phyloP scores from a whole-genome alignment of 1,140 invertebrate species.

The Hylaeus anthracinus region DNA sequence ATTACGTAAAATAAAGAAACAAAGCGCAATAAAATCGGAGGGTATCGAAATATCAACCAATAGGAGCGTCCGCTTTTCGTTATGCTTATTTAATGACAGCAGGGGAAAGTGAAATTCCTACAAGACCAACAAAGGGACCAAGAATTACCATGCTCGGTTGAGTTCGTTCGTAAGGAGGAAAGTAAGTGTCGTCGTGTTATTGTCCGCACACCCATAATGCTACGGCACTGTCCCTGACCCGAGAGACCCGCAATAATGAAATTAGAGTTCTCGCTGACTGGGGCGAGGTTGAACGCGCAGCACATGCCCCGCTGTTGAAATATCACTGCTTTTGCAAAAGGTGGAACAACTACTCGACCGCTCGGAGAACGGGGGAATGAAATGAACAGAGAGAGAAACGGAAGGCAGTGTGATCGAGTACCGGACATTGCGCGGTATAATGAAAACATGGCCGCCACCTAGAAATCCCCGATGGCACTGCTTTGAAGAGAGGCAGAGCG shows the following conservation, averaged over 20 bases:
- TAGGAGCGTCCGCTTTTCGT: too few relatives aligned
- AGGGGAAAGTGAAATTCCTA: too few relatives aligned
- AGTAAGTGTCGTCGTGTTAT: slow-evolving; percentile 13
- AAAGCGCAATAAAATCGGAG: too few relatives aligned
- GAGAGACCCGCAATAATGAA: slow-evolving; percentile 68
- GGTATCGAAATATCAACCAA: too few relatives aligned
- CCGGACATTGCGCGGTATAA: slow-evolving; percentile 72
- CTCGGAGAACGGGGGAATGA: slow-evolving; percentile 33
- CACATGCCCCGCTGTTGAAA: slow-evolving; percentile 66
- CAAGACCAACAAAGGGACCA: too few relatives aligned
- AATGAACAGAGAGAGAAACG: slow-evolving; percentile 50
- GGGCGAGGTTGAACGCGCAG: slow-evolving; percentile 50
- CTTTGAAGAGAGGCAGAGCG: slow-evolving; percentile 51
- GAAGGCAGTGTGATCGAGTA: slow-evolving; percentile 74
- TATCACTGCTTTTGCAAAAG: slow-evolving; percentile 74
- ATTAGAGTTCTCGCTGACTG: slow-evolving; percentile 70
- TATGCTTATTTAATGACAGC: too few relatives aligned
- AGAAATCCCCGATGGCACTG: slow-evolving; percentile 59
- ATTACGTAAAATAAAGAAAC: too few relatives aligned
- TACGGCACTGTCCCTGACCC: slow-evolving; percentile 62
- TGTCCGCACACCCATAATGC: slow-evolving; percentile 9
- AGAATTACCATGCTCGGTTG: neutral
- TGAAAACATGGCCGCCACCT: slow-evolving; percentile 77
- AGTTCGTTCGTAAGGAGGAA: slow-evolving; percentile 5
- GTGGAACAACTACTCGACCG: slow-evolving; percentile 55